Percentiles rank a stretch among this genome's conserved stretches.
Evolutionary conservation across 2,113 vertebrate species (phyloP).

Genomic region (Sorex araneus): DNA sequence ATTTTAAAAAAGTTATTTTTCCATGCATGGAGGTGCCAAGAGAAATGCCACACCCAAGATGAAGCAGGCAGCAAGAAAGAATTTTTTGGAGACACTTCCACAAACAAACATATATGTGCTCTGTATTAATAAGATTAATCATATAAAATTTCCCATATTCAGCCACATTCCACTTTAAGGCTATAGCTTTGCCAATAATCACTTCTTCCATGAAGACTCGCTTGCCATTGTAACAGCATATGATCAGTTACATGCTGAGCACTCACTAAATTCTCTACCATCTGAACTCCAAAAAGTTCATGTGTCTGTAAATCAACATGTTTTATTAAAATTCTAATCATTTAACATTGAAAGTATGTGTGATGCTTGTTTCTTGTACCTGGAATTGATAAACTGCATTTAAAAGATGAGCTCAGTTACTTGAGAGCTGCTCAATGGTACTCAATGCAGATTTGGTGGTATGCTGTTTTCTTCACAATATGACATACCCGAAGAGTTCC

Average conservation of each 20-base stretch:
- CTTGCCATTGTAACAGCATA: not conserved
- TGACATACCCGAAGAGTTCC: not conserved
- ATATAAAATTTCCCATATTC: not conserved
- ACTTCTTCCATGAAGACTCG: not conserved
- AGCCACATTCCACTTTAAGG: not conserved
- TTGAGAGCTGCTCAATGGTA: no score
- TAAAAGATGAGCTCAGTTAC: slow-evolving; percentile 30
- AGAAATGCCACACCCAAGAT: not conserved
- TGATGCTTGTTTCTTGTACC: not conserved
- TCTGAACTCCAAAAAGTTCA: not conserved
- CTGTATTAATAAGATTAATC: not conserved
- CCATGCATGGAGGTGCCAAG: not conserved
- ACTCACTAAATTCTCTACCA: not conserved
- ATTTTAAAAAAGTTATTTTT: not conserved
- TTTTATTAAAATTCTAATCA: not conserved
- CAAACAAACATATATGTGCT: not conserved
- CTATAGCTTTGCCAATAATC: not conserved
- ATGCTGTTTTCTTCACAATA: not conserved
- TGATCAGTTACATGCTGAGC: not conserved
- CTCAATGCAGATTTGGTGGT: not conserved
- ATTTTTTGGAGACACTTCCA: slow-evolving; percentile 10
- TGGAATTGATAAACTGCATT: not conserved
- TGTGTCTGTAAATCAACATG: slow-evolving; percentile 11
- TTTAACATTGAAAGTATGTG: not conserved
- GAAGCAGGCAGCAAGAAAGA: not conserved